phyloP scores from a whole-genome alignment of 2,797 vertebrate genomes.

The Clamator glandarius region DNA sequence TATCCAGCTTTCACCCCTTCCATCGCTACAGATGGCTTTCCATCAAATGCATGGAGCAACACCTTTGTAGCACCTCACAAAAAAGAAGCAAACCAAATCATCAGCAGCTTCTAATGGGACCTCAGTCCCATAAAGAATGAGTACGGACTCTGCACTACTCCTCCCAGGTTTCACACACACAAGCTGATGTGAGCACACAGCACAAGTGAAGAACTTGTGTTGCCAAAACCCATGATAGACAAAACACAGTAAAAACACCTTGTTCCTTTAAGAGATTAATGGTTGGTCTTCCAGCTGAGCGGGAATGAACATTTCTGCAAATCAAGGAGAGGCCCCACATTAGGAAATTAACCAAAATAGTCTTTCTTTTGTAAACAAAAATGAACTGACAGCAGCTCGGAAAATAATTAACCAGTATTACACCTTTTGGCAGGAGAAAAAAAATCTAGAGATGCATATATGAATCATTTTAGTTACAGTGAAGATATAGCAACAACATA shows the following conservation, averaged over 20 bases:
- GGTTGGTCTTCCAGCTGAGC: slow-evolving; percentile 95
- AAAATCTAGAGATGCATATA: background rate
- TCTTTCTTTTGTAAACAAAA: background rate
- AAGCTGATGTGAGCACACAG: background rate
- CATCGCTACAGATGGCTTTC: slow-evolving; percentile 93
- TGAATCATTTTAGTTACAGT: background rate
- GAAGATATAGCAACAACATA: background rate
- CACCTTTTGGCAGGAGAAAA: background rate
- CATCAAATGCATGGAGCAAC: slow-evolving; percentile 96
- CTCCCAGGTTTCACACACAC: background rate
- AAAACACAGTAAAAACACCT: slow-evolving; percentile 77
- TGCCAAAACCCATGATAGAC: background rate
- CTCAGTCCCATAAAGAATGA: background rate
- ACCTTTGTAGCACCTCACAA: slow-evolving; percentile 87
- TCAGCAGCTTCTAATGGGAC: background rate
- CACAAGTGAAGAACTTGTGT: background rate
- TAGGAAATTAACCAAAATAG: background rate
- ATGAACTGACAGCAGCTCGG: background rate
- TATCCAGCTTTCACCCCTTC: slow-evolving; percentile 94
- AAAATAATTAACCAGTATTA: background rate
- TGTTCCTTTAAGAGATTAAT: slow-evolving; percentile 92
- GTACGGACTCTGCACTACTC: background rate
- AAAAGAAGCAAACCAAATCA: background rate
- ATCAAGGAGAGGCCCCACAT: background rate
- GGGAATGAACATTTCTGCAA: slow-evolving; percentile 95